Percentiles rank a stretch among this genome's conserved stretches.
These are phyloP conservation scores for Serripes groenlandicus DNA, from an alignment of 2,888 invertebrate genomes.

Conservation along the genomic window DNA sequence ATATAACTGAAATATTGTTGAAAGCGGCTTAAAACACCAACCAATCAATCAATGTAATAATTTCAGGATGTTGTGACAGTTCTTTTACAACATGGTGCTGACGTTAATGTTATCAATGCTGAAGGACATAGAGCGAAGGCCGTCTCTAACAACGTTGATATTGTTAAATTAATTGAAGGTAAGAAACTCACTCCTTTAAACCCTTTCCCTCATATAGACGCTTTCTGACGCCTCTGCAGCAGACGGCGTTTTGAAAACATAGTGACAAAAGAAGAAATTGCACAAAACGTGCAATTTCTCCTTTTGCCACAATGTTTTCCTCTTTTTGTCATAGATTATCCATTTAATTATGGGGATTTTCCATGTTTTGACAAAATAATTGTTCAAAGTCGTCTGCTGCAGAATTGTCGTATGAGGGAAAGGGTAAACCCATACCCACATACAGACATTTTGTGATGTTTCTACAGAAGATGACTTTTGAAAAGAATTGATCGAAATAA, in stretches of 20 bases:
- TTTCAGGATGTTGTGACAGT: constrained; percentile 89
- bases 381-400: no score
- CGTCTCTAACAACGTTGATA: constrained; percentile 88
- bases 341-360: no score
- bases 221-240: no score
- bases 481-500: no score
- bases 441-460: no score
- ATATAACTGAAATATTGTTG: background rate
- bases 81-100: constrained; percentile 89
- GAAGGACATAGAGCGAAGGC: constrained; percentile 89
- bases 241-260: background rate
- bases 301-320: background rate
- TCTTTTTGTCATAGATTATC: no score
- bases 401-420: no score
- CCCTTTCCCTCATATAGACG: background rate
- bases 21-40: background rate
- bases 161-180: constrained; percentile 88
- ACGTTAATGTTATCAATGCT: constrained; percentile 90
- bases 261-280: background rate
- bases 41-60: background rate
- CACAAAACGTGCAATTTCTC: background rate
- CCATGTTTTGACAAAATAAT: no score
- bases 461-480: no score
- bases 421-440: no score
- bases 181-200: constrained; percentile 8